Evolutionary conservation across 2,797 vertebrate species (phyloP).

Genomic region (Sebastes hubbsi): DNA sequence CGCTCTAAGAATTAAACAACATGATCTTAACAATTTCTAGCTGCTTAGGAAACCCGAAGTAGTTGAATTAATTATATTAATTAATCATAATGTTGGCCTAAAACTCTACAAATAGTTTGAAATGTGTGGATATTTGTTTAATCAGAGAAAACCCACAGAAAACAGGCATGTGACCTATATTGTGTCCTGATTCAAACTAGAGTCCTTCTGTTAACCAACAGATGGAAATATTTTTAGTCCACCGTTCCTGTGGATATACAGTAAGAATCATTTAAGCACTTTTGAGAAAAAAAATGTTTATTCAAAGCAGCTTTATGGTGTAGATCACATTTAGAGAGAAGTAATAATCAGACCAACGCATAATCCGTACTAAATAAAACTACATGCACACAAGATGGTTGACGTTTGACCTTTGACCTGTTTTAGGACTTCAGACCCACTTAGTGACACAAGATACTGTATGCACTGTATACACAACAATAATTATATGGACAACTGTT

Average conservation of each 20-base stretch:
- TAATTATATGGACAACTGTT: background rate
- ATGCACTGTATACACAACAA: background rate
- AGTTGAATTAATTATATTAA: background rate
- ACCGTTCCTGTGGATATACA: background rate
- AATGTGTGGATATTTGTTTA: background rate
- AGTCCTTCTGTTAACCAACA: background rate
- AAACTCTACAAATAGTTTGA: background rate
- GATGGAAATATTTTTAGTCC: background rate
- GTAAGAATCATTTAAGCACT: background rate
- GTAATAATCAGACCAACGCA: background rate
- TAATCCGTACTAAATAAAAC: background rate
- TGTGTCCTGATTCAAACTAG: background rate
- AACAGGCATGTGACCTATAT: background rate
- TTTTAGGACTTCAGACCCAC: background rate
- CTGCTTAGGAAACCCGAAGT: background rate
- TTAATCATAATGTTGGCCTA: background rate
- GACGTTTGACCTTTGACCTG: background rate
- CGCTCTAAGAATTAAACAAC: background rate
- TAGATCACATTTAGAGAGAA: background rate
- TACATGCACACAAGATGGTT: background rate
- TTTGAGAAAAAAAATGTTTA: background rate
- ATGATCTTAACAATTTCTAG: background rate
- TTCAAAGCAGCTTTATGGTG: conserved; percentile 1
- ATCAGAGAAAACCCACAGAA: background rate
- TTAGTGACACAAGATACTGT: background rate